Percentiles rank a stretch among this genome's conserved stretches.
These are phyloP conservation scores for Ursus arctos DNA, from an alignment of 2,113 vertebrate species.

Conservation along the genomic window DNA sequence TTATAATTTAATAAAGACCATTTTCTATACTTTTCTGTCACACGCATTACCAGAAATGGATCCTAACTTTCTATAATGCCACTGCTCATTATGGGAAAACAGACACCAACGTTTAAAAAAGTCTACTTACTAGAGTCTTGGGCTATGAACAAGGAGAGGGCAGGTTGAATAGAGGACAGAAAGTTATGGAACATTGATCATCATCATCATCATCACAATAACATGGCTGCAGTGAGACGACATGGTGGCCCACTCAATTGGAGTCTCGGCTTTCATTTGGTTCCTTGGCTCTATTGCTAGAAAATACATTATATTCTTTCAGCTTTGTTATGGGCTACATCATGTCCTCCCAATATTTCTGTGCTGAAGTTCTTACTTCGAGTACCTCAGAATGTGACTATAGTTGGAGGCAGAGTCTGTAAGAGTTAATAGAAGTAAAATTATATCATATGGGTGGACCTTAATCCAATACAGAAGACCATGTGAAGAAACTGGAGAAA, in stretches of 20 bases:
- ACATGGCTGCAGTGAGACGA: not conserved
- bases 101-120: not conserved
- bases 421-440: not conserved
- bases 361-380: not conserved
- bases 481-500: not conserved
- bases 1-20: not conserved
- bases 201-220: too few species aligned
- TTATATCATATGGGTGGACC: not conserved
- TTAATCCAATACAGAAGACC: not conserved
- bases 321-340: not conserved
- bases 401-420: not conserved
- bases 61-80: not conserved
- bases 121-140: not conserved
- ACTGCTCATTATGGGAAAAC: not conserved
- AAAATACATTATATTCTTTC: not conserved
- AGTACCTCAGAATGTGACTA: not conserved
- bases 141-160: not conserved
- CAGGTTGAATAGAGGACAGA: not conserved
- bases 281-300: not conserved
- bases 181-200: not conserved
- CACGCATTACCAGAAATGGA: not conserved
- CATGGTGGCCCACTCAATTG: not conserved
- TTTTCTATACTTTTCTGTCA: not conserved
- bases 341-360: not conserved
- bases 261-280: not conserved